phyloP scores from a whole-genome alignment of 2,113 vertebrate genomes.

The Xiphias gladius region DNA sequence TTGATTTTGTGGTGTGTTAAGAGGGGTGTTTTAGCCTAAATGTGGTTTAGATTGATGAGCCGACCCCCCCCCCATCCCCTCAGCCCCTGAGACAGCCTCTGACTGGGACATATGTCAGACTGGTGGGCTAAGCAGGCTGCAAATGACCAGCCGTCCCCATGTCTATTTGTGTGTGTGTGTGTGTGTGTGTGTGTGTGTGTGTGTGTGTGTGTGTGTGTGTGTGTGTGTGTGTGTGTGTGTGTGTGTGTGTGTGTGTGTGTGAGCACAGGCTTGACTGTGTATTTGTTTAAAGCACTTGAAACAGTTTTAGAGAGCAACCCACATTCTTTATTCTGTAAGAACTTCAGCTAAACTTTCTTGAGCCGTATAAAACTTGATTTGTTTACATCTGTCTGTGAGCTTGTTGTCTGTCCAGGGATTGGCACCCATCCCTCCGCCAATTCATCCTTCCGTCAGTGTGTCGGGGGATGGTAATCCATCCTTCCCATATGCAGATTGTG shows the following conservation, averaged over 20 bases:
- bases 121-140: conserved; percentile 18
- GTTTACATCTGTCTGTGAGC: conserved; percentile 27
- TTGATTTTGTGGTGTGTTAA: conserved; percentile 44
- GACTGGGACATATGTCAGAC: conserved; percentile 42
- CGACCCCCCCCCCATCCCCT: not conserved
- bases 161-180: conserved; percentile 26
- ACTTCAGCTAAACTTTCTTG: conserved; percentile 11
- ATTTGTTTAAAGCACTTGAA: not conserved
- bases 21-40: conserved; percentile 17
- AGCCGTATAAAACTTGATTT: not conserved
- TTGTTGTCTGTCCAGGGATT: conserved; percentile 51
- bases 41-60: conserved; percentile 24
- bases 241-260: not conserved
- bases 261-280: not conserved
- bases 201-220: not conserved
- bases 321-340: not conserved
- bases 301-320: conserved; percentile 15
- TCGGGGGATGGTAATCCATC: conserved; percentile 80
- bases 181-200: not conserved
- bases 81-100: conserved; percentile 21
- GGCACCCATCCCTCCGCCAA: conserved; percentile 39
- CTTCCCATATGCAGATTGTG: conserved; percentile 78
- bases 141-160: conserved; percentile 15
- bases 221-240: conserved; percentile 28
- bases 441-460: conserved; percentile 27